A percentile compares a stretch with the other conserved stretches of the same genome.
Conservation (phyloP, 2,888 invertebrate genomes). For the Agonopterix subpropinquella region DNA sequence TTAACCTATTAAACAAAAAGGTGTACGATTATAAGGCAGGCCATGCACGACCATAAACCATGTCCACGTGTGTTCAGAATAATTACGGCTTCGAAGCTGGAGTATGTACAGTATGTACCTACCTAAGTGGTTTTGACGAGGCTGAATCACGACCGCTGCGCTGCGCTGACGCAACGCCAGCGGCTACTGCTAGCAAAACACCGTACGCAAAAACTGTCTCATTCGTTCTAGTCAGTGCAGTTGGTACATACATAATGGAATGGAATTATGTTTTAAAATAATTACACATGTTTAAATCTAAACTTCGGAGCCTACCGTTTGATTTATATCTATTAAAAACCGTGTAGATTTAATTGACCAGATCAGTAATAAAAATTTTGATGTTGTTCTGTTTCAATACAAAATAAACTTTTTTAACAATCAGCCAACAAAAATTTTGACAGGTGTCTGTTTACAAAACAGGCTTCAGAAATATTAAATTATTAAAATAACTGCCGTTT, state of each 20-base stretch:
- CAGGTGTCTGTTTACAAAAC: conserved; percentile 14
- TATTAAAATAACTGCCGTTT: conserved; percentile 33
- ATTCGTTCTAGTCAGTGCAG: not conserved
- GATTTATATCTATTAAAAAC: too few species aligned
- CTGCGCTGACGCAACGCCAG: conserved; percentile 41
- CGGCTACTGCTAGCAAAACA: conserved; percentile 24
- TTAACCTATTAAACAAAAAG: conserved; percentile 65
- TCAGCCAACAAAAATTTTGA: conserved; percentile 14
- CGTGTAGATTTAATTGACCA: too few species aligned
- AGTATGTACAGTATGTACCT: conserved; percentile 17
- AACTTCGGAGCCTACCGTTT: too few species aligned
- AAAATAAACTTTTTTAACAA: conserved; percentile 3
- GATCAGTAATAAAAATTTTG: too few species aligned
- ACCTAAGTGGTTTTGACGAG: conserved; percentile 41
- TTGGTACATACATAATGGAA: not conserved
- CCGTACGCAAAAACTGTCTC: conserved; percentile 16
- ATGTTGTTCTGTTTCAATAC: too few species aligned
- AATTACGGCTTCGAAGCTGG: conserved; percentile 44
- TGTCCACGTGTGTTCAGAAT: conserved; percentile 69
- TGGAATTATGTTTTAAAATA: not conserved
- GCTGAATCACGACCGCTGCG: conserved; percentile 47
- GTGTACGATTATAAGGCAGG: conserved; percentile 52
- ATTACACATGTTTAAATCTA: not conserved
- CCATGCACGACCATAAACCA: conserved; percentile 54
- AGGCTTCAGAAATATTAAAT: conserved; percentile 13